Evolutionary conservation across 2,797 vertebrate species (phyloP).

Genomic region (Schizothorax lantsangensis): DNA sequence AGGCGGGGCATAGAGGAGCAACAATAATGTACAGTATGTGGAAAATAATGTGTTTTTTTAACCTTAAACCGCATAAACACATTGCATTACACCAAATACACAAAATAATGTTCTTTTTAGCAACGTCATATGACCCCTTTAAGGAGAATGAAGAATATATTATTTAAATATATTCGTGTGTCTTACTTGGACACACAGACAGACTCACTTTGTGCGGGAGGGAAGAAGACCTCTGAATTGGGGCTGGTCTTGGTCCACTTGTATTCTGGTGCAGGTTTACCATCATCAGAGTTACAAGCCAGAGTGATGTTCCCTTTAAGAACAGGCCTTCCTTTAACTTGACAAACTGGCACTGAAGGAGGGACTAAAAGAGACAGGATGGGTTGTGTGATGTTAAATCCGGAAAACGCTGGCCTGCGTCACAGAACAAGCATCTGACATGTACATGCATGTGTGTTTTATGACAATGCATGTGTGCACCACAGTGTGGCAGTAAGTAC

Average conservation of each 20-base stretch:
- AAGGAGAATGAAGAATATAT: neutral
- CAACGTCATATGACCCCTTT: neutral
- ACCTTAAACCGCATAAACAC: too few species aligned
- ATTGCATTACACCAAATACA: too few species aligned
- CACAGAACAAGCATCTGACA: neutral
- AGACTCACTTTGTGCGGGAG: slow-evolving; percentile 78
- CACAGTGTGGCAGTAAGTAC: slow-evolving; percentile 3
- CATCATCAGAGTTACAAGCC: slow-evolving; percentile 78
- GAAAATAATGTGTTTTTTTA: too few species aligned
- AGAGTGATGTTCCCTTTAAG: slow-evolving; percentile 84
- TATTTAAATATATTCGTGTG: neutral
- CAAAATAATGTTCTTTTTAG: too few species aligned
- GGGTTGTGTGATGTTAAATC: neutral
- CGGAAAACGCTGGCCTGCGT: neutral
- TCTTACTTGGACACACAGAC: neutral
- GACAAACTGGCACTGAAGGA: slow-evolving; percentile 80
- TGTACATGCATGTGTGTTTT: neutral
- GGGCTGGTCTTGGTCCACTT: slow-evolving; percentile 81
- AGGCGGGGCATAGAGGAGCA: too few species aligned
- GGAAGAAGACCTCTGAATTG: slow-evolving; percentile 73
- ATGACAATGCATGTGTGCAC: neutral
- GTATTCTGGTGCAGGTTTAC: slow-evolving; percentile 82
- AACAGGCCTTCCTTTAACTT: slow-evolving; percentile 74
- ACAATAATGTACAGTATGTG: too few species aligned
- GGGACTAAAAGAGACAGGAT: slow-evolving; percentile 76